A percentile compares a stretch with the other conserved stretches of the same genome.
Conservation (phyloP, 2,888 invertebrate species). For the Sipha maydis region DNA sequence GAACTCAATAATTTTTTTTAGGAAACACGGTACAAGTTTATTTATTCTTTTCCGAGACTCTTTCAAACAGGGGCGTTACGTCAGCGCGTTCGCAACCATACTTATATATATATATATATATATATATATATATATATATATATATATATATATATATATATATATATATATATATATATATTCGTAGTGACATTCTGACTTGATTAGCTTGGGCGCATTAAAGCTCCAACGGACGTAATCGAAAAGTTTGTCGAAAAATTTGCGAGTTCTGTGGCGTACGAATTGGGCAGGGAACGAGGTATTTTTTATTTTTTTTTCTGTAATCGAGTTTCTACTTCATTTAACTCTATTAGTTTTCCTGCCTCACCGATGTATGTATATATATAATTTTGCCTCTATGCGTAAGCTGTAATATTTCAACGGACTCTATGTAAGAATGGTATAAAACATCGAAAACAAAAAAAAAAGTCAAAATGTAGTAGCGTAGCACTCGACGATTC, state of each 20-base stretch:
- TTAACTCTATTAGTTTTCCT: slow-evolving; percentile 33
- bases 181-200: slow-evolving; percentile 17
- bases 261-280: not conserved
- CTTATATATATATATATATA: too few species aligned
- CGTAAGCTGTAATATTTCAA: too few species aligned
- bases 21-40: not conserved
- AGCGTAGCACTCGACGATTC: too few species aligned
- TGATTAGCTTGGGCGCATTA: not conserved
- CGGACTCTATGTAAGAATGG: too few species aligned
- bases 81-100: too few species aligned
- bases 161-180: not conserved
- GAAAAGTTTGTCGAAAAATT: slow-evolving; percentile 43
- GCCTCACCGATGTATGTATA: too few species aligned
- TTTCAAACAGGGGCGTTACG: not conserved
- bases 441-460: too few species aligned
- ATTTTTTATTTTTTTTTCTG: not conserved
- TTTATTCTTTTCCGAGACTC: not conserved
- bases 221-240: slow-evolving; percentile 33
- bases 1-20: not conserved
- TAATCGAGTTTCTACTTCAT: slow-evolving; percentile 58
- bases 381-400: too few species aligned
- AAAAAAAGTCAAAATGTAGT: too few species aligned
- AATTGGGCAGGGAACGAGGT: not conserved
- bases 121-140: too few species aligned
- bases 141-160: too few species aligned